Conservation (phyloP, 2,113 vertebrate genomes). For the Lophotis ruficrista region DNA sequence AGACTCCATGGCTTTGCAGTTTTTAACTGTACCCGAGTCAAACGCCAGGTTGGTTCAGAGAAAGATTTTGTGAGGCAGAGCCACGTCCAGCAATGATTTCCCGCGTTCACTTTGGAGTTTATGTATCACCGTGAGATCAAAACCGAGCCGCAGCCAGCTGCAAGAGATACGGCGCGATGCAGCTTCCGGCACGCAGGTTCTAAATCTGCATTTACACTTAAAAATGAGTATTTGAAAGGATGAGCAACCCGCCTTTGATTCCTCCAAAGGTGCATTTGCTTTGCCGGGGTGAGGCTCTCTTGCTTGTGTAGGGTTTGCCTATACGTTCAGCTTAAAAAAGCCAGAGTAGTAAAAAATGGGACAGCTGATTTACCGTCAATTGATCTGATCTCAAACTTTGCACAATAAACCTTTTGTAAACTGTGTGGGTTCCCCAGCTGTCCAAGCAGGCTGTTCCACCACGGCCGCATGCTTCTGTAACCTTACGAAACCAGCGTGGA, state of each 20-base stretch:
- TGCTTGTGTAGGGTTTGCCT: fast-evolving
- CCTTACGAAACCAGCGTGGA: fast-evolving
- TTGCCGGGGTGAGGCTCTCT: not conserved
- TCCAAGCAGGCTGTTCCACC: fast-evolving
- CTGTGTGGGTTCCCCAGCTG: fast-evolving
- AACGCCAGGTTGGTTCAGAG: not conserved
- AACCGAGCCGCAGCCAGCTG: fast-evolving
- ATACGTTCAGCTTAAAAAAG: fast-evolving
- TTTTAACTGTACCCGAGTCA: fast-evolving
- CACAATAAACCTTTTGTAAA: fast-evolving
- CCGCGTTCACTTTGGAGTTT: fast-evolving
- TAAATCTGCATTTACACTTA: fast-evolving
- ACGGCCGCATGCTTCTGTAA: fast-evolving
- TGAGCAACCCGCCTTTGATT: fast-evolving
- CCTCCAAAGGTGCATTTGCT: not conserved
- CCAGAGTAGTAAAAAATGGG: fast-evolving
- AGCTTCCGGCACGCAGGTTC: not conserved
- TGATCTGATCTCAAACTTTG: fast-evolving
- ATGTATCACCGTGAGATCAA: fast-evolving
- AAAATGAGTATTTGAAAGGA: fast-evolving
- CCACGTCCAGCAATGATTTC: fast-evolving
- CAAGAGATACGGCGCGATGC: fast-evolving
- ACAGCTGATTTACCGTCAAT: fast-evolving
- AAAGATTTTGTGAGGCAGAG: not conserved
- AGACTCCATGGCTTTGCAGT: not conserved